Evolutionary conservation across 2,888 invertebrate species (phyloP), one percentile per base, ranked within the genome.

Genomic region (Octonoba sinensis): DNA sequence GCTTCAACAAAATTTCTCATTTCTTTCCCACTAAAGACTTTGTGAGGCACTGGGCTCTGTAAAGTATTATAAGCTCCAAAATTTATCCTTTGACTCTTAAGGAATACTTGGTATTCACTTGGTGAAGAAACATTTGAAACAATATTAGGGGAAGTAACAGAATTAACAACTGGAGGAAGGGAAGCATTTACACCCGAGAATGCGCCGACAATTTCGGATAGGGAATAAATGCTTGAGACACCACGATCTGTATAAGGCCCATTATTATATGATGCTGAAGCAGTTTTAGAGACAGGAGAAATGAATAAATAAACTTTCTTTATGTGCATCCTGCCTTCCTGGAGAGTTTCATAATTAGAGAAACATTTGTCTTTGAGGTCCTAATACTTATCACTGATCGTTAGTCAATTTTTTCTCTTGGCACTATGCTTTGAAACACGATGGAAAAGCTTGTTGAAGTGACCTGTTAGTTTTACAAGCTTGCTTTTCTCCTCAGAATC

Each of bases 11-110:
- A n/a, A n/a, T n/a, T n/a, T n/a, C n/a, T n/a, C n/a, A n/a, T n/a
- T n/a, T n/a, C n/a, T n/a, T n/a, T n/a, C n/a, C n/a, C n/a, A n/a
- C n/a, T n/a, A n/a, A n/a, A n/a, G n/a, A n/a, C n/a, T n/a, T n/a
- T n/a, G n/a, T 57, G 74, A 51, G 81, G 70, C 70, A 70, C 62
- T 36, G 81, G 81, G 74, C 75, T 82, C 51, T 82, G 81, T 44
- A 70, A 56, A 72, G 51, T 70, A 69, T 57, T 81, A 65, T 82
- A 82, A 82, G 81, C 81, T 82, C 81, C 75, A 70, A 65, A 72
- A 78, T 65, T 82, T 22, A 60, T 67, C 51, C 69, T 67, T 59
- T 74, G 81, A 70, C 81, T 81, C n/a, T n/a, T n/a, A n/a, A n/a
- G 57, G 57, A 70, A 65, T 74, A 70, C n/a, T n/a, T n/a, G n/a